A percentile compares a stretch with the other conserved stretches of the same genome.
phyloP scores from a whole-genome alignment of 2,797 vertebrate genomes.

The Eulemur coronatus region DNA sequence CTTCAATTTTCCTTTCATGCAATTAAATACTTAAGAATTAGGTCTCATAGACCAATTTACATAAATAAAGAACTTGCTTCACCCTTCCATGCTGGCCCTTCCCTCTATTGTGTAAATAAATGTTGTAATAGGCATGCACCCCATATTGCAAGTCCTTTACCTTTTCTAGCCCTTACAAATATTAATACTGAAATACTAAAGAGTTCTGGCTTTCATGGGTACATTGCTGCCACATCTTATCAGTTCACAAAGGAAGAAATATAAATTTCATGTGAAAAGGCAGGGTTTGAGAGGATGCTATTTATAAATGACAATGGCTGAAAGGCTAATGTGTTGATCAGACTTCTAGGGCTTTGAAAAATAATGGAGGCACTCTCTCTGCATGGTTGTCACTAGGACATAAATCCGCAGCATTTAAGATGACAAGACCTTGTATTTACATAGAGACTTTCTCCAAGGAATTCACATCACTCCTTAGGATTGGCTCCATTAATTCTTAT shows the following conservation, averaged over 20 bases:
- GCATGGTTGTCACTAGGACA: slow-evolving; percentile 56
- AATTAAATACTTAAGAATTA: slow-evolving; percentile 42
- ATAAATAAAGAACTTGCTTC: slow-evolving; percentile 42
- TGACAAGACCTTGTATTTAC: slow-evolving; percentile 71
- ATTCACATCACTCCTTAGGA: slow-evolving; percentile 67
- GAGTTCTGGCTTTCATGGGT: slow-evolving; percentile 38
- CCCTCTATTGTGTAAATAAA: slow-evolving; percentile 34
- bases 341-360: slow-evolving; percentile 65
- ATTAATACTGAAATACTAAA: slow-evolving; percentile 51
- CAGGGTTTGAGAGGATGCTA: slow-evolving; percentile 60
- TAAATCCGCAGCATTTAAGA: slow-evolving; percentile 60
- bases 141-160: not conserved
- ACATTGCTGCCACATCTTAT: slow-evolving; percentile 40
- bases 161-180: slow-evolving; percentile 46
- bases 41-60: slow-evolving; percentile 22
- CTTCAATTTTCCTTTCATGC: slow-evolving; percentile 44
- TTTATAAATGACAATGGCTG: slow-evolving; percentile 71
- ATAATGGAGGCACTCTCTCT: slow-evolving; percentile 29
- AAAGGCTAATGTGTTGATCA: slow-evolving; percentile 73
- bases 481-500: slow-evolving; percentile 75
- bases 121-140: not conserved
- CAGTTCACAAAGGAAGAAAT: slow-evolving; percentile 50
- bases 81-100: not conserved
- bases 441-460: slow-evolving; percentile 64
- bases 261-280: slow-evolving; percentile 69